Base-by-base conservation (phyloP, 2,888 invertebrate species). In the Drosophila lacicola region DNA sequence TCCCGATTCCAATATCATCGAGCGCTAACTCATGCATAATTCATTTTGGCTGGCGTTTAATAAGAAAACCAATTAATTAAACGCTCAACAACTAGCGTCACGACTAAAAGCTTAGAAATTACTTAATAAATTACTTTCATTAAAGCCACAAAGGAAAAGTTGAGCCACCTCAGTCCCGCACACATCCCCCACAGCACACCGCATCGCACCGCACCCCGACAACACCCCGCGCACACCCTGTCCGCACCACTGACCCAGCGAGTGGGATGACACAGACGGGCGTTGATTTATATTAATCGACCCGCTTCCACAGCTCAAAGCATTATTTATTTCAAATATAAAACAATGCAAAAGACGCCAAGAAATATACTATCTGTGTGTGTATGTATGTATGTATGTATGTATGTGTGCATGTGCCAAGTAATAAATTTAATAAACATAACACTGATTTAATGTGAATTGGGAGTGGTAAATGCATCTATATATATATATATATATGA, bases 121-220 rank as follows among this genome's bases (percentile, higher is more conserved):
- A 83, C 83, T 86, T 83, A 86, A 83, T 83, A 86, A 83, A 83
- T 85, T 82, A 85, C 82, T 85, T 85, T 78, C 85, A 85, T 82
- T 85, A 85, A 82, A 85, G 78, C 74, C 82, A 80, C 82, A 82
- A 80, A 73, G 78, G 70, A 82, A 80, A 85, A 73, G 85, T 82
- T 80, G 64, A 77, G 65, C 60, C 70, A 64, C 64, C 29, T 29
- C 29, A 29, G 29, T 29, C 29, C 29, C 58, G n/a, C 55, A 63
- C 34, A 36, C 9, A 8, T 19, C 10, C n/a, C 14, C n/a, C 61
- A 34, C 37, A n/a, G n/a, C 53, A 29, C 42, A 49, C 25, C 49
- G n/a, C n/a, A n/a, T n/a, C n/a, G n/a, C n/a, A n/a, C n/a, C n/a
- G n/a, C n/a, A n/a, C n/a, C n/a, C 14, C n/a, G 57, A 34, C 55